Conservation (phyloP, 2,113 vertebrate genomes). For the Labeo rohita region DNA sequence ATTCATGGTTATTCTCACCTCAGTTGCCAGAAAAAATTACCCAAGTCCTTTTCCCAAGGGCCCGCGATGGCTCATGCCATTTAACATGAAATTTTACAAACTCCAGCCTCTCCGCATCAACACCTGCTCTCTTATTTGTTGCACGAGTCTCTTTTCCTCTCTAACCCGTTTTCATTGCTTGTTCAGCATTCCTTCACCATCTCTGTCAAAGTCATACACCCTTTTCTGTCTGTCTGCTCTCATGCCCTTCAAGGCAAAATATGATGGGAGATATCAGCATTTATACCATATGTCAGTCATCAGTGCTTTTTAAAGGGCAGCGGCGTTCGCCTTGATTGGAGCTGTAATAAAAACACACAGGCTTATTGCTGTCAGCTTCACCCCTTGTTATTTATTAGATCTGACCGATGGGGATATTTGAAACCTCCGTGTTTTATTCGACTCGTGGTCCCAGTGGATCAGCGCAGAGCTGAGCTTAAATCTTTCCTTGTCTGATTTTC, state of each 20-base stretch:
- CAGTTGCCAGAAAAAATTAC: constrained; percentile 44
- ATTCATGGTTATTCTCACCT: constrained; percentile 33
- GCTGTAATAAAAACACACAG: constrained; percentile 35
- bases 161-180: background rate
- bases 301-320: constrained; percentile 38
- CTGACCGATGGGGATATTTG: constrained; percentile 24
- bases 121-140: background rate
- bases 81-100: constrained; percentile 28
- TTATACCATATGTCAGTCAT: constrained; percentile 27
- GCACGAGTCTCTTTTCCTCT: background rate
- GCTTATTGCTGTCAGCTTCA: constrained; percentile 36
- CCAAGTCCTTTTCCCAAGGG: constrained; percentile 38
- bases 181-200: background rate
- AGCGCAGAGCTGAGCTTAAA: background rate
- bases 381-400: constrained; percentile 23
- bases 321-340: background rate
- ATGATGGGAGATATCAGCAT: constrained; percentile 21
- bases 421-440: constrained; percentile 26
- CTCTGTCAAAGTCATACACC: background rate
- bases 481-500: background rate
- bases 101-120: constrained; percentile 4
- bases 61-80: constrained; percentile 13
- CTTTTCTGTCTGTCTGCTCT: background rate
- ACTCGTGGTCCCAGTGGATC: background rate
- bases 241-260: constrained; percentile 5